A percentile compares a stretch with the other conserved stretches of the same genome.
Conservation (phyloP, 2,888 invertebrate species). For the Hoplodrina blanda region DNA sequence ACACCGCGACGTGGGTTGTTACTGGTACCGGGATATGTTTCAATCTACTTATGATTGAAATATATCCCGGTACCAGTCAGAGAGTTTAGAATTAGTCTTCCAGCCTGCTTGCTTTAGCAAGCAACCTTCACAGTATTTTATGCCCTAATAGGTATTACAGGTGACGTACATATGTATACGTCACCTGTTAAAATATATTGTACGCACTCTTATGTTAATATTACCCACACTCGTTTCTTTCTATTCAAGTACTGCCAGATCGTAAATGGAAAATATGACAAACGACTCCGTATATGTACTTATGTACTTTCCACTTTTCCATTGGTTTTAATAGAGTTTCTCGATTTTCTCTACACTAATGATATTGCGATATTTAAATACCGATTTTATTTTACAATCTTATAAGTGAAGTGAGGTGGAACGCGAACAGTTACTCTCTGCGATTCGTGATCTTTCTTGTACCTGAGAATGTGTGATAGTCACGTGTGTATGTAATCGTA, state of each 20-base stretch:
- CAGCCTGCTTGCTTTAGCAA: too few species aligned
- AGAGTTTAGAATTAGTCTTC: too few species aligned
- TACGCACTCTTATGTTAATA: too few species aligned
- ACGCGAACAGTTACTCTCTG: conserved; percentile 30
- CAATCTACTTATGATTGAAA: too few species aligned
- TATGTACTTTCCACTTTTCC: conserved; percentile 29
- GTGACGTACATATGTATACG: too few species aligned
- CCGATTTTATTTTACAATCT: conserved; percentile 30
- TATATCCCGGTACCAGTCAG: too few species aligned
- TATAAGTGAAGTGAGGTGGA: conserved; percentile 10
- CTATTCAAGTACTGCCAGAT: not conserved
- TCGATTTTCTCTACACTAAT: conserved; percentile 41
- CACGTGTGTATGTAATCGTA: not conserved
- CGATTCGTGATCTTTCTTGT: conserved; percentile 8
- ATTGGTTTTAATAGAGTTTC: conserved; percentile 37
- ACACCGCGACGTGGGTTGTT: too few species aligned
- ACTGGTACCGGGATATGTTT: too few species aligned
- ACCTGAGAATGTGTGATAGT: not conserved
- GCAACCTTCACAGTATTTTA: too few species aligned
- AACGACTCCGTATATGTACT: not conserved
- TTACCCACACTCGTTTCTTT: not conserved
- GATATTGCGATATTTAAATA: conserved; percentile 44
- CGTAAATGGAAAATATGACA: not conserved
- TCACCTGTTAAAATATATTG: not conserved
- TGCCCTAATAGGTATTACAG: too few species aligned